phyloP scores from a whole-genome alignment of 2,113 vertebrate genomes.

The Hippopotamus amphibius region DNA sequence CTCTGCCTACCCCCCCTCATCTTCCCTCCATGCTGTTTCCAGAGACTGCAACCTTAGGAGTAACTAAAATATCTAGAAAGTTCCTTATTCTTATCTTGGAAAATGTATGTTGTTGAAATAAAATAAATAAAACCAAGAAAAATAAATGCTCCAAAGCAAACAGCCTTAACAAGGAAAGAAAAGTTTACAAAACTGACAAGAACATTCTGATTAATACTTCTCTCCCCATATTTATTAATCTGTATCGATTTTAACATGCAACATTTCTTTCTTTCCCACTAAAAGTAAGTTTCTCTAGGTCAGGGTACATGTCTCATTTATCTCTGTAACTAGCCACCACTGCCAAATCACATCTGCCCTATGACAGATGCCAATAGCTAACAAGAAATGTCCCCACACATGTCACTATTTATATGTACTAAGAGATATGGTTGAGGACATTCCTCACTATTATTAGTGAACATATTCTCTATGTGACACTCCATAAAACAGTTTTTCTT shows the following conservation, averaged over 20 bases:
- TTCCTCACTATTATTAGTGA: background rate
- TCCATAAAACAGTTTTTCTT: background rate
- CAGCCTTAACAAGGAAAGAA: background rate
- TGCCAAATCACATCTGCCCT: background rate
- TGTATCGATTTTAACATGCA: background rate
- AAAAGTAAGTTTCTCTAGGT: background rate
- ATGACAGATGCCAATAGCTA: background rate
- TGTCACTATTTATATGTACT: background rate
- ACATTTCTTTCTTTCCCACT: background rate
- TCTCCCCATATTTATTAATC: background rate
- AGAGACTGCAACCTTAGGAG: background rate
- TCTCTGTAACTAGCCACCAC: background rate
- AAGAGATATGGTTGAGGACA: background rate
- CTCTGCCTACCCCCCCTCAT: background rate
- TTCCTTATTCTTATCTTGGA: background rate
- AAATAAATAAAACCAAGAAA: background rate
- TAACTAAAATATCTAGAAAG: background rate
- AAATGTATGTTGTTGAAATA: constrained; percentile 16
- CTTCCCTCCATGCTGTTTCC: background rate
- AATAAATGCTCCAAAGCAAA: background rate
- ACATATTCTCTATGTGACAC: background rate
- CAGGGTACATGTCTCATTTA: background rate
- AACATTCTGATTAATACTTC: background rate
- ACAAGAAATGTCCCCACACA: background rate
- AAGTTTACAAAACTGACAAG: background rate